Conservation (phyloP, 2,888 invertebrate species). For the Polyommatus iphigenia region DNA sequence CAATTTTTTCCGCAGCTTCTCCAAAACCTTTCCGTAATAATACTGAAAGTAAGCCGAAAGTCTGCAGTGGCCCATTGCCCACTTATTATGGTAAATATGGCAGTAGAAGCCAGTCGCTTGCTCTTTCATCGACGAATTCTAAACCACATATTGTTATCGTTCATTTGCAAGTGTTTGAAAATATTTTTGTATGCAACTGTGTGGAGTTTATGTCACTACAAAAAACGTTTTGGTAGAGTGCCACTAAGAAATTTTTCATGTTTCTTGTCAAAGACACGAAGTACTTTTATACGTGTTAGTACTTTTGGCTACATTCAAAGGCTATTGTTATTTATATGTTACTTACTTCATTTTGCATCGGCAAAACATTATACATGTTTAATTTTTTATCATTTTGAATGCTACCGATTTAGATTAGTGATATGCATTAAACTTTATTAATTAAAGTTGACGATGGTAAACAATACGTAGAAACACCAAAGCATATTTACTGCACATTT, state of each 20-base stretch:
- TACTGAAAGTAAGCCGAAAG: slow-evolving; percentile 28
- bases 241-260: neutral
- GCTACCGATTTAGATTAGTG: slow-evolving; percentile 4
- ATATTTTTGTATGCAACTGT: slow-evolving; percentile 11
- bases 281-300: neutral
- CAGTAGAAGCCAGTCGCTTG: slow-evolving; percentile 1
- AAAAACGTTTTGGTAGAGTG: neutral
- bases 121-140: neutral
- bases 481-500: neutral
- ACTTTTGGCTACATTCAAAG: neutral
- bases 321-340: neutral
- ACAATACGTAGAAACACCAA: neutral
- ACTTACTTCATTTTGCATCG: neutral
- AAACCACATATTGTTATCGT: neutral
- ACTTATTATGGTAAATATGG: slow-evolving; percentile 28
- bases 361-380: neutral
- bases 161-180: slow-evolving; percentile 2
- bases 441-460: neutral
- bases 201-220: slow-evolving; percentile 19
- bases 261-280: neutral
- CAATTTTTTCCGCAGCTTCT: slow-evolving; percentile 11
- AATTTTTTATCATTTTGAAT: neutral
- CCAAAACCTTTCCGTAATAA: slow-evolving; percentile 29
- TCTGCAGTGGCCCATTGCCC: slow-evolving; percentile 16
- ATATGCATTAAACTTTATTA: slow-evolving; percentile 3